Evolutionary conservation across 2,888 invertebrate species (phyloP).

Genomic region (Drosophila meridiana): DNA sequence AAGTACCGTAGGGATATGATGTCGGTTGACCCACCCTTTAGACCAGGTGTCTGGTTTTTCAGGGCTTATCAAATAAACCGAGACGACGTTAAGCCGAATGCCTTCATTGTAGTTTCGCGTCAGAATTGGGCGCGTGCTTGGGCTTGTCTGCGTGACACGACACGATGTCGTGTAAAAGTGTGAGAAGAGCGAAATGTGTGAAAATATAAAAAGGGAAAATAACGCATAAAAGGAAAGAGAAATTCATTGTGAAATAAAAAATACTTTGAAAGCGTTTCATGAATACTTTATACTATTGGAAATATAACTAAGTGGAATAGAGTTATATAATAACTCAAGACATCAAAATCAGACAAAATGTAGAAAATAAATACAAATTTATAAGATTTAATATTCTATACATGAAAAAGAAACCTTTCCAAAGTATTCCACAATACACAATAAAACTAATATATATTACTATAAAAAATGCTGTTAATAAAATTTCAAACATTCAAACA

Average conservation of each 20-base stretch:
- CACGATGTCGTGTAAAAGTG: not conserved
- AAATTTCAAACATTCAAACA: no score
- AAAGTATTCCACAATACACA: no score
- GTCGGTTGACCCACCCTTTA: slow-evolving; percentile 18
- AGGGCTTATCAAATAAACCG: slow-evolving; percentile 3
- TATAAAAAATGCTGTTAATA: no score
- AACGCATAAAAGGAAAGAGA: not conserved
- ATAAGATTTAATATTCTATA: not conserved
- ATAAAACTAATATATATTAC: no score
- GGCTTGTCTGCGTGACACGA: slow-evolving; percentile 6
- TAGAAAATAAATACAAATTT: not conserved
- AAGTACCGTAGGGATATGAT: slow-evolving; percentile 40
- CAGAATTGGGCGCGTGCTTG: not conserved
- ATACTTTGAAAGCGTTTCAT: not conserved
- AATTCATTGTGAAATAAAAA: not conserved
- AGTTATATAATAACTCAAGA: not conserved
- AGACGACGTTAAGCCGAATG: not conserved
- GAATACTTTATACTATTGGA: not conserved
- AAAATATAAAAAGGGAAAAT: not conserved
- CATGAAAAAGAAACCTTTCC: not conserved
- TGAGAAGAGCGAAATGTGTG: not conserved
- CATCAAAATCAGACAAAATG: not conserved
- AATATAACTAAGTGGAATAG: not conserved
- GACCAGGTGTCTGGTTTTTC: not conserved
- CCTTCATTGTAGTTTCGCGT: not conserved